A percentile compares a stretch with the other conserved stretches of the same genome.
These are phyloP conservation scores for Cassiopea xamachana DNA, from an alignment of 30 jellyfish, hydroid and myxozoan species.

Conservation along the genomic window DNA sequence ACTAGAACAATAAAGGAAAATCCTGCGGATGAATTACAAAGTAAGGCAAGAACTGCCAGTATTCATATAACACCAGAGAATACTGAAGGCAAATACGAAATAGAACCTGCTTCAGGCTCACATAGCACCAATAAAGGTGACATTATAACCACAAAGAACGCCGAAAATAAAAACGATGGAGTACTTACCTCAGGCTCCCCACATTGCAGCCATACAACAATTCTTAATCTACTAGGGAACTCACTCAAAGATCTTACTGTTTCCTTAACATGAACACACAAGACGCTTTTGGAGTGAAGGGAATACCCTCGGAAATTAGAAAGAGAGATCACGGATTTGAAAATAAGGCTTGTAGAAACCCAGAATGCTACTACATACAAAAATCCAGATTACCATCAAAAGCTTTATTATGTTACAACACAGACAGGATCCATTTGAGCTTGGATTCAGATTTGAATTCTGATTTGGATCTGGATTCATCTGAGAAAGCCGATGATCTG, in stretches of 20 bases:
- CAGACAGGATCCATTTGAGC: constrained; percentile 14
- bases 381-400: constrained; percentile 12
- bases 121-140: not conserved
- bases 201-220: constrained; percentile 1
- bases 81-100: constrained; percentile 22
- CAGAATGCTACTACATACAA: constrained; percentile 6
- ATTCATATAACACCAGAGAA: constrained; percentile 4
- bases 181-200: constrained; percentile 7
- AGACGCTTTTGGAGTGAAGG: constrained; percentile 13
- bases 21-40: constrained; percentile 12
- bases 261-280: constrained; percentile 17
- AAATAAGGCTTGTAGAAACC: constrained; percentile 16
- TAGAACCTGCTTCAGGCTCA: not conserved
- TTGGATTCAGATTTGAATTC: not conserved
- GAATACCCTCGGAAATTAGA: constrained; percentile 23
- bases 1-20: not conserved
- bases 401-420: not conserved
- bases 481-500: constrained; percentile 7
- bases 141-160: not conserved
- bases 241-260: constrained; percentile 8
- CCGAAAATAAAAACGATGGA: constrained; percentile 5
- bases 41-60: constrained; percentile 18
- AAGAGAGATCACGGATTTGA: constrained; percentile 23
- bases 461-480: constrained; percentile 4
- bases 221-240: constrained; percentile 9